phyloP scores from a whole-genome alignment of 2,888 invertebrate genomes.

The Drosophila nigricruria region DNA sequence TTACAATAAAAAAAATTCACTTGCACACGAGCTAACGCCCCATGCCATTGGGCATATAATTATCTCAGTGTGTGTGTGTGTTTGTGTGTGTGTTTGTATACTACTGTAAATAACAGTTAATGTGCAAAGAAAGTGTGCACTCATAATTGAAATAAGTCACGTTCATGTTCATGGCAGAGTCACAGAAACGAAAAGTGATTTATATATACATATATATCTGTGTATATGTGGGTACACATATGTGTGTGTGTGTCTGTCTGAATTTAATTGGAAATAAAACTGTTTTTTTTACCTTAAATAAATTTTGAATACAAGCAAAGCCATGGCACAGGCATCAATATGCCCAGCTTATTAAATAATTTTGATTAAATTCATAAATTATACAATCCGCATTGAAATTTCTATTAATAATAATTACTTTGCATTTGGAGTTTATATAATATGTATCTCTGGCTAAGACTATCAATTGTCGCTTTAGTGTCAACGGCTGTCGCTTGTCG shows the following conservation, averaged over 20 bases:
- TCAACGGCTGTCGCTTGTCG: conserved; percentile 30
- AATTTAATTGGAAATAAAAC: conserved; percentile 29
- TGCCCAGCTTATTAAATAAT: neutral
- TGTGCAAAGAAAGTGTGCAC: conserved; percentile 64
- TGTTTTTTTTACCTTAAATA: conserved; percentile 11
- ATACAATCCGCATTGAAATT: conserved; percentile 1
- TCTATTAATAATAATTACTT: conserved; percentile 21
- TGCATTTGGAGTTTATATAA: neutral
- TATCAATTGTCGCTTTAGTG: conserved; percentile 47
- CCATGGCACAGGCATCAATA: neutral
- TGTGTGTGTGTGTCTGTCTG: conserved; percentile 3
- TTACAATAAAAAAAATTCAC: conserved; percentile 46
- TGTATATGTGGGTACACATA: neutral
- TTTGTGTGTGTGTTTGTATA: neutral
- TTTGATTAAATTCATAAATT: neutral
- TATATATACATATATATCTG: neutral
- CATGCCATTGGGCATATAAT: conserved; percentile 16
- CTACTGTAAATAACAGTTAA: conserved; percentile 9
- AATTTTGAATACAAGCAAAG: neutral
- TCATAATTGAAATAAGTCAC: conserved; percentile 65
- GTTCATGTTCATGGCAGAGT: conserved; percentile 60
- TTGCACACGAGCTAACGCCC: conserved; percentile 33
- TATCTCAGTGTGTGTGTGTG: neutral
- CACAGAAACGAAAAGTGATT: conserved; percentile 26
- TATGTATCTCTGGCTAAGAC: conserved; percentile 30